These are phyloP conservation scores for Melangyna quadrimaculata DNA, from an alignment of 2,888 invertebrate genomes.

Conservation along the genomic window DNA sequence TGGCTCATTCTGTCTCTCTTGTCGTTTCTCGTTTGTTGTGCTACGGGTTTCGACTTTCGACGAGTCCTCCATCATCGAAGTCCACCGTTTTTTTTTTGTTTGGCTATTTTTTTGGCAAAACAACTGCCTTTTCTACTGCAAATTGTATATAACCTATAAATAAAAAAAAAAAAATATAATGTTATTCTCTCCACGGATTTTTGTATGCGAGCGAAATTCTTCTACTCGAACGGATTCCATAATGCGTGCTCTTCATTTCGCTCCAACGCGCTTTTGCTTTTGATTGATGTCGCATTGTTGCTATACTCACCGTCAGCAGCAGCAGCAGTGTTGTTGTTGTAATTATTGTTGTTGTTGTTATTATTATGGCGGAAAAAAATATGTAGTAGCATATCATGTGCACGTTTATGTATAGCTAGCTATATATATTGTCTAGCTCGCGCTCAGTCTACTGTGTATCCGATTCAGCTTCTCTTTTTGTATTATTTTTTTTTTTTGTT, in stretches of 20 bases:
- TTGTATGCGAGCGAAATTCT: constrained; percentile 46
- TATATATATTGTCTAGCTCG: constrained; percentile 52
- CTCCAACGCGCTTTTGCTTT: constrained; percentile 62
- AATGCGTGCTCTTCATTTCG: constrained; percentile 55
- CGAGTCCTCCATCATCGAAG: constrained; percentile 15
- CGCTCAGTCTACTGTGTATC: constrained; percentile 59
- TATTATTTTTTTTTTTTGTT: not conserved
- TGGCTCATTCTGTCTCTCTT: constrained; percentile 38
- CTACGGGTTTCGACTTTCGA: constrained; percentile 14
- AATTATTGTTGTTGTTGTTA: constrained; percentile 13
- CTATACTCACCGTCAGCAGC: constrained; percentile 5
- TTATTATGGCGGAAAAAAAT: constrained; percentile 45
- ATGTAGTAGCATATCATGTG: not conserved
- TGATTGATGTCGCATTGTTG: constrained; percentile 65
- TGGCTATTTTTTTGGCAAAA: not conserved
- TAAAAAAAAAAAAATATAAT: constrained; percentile 4
- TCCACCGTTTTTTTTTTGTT: constrained; percentile 1
- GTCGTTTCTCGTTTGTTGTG: constrained; percentile 20
- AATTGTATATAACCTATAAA: not conserved
- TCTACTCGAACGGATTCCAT: constrained; percentile 46
- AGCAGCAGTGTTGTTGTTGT: no score
- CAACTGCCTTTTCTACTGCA: not conserved
- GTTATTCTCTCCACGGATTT: constrained; percentile 16
- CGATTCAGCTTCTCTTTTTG: constrained; percentile 63
- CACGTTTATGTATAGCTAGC: not conserved